Evolutionary conservation across 2,888 invertebrate species (phyloP).

Genomic region (Isotomurus palustris): DNA sequence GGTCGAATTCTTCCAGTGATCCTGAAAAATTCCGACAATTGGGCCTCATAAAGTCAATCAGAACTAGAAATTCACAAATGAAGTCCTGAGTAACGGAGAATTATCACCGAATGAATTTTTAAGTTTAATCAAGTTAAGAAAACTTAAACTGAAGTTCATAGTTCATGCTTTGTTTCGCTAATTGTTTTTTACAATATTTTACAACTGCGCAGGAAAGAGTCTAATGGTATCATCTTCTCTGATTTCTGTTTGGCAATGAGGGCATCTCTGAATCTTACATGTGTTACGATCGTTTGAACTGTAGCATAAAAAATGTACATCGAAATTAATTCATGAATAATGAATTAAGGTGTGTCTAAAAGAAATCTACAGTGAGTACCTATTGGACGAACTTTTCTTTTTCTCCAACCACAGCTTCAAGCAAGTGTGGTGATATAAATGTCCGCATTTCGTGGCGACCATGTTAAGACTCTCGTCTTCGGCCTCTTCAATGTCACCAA

Average conservation of each 20-base stretch:
- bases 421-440: constrained; percentile 10
- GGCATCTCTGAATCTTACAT: background rate
- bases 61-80: too few relatives aligned
- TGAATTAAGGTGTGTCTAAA: background rate
- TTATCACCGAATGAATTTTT: background rate
- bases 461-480: background rate
- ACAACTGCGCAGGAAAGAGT: background rate
- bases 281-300: background rate
- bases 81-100: too few relatives aligned
- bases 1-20: too few relatives aligned
- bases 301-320: background rate
- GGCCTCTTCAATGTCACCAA: constrained; percentile 2
- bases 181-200: background rate
- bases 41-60: too few relatives aligned
- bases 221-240: background rate
- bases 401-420: constrained; percentile 11
- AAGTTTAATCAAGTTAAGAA: background rate
- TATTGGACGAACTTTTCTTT: background rate
- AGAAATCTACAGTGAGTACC: background rate
- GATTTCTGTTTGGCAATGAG: background rate
- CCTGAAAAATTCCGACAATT: too few relatives aligned
- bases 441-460: constrained; percentile 11
- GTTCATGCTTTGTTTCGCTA: background rate
- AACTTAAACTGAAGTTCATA: background rate
- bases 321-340: background rate